Percentiles rank a stretch among this genome's conserved stretches.
Conservation (phyloP, 2,888 invertebrate genomes). For the Pasiphila rectangulata region DNA sequence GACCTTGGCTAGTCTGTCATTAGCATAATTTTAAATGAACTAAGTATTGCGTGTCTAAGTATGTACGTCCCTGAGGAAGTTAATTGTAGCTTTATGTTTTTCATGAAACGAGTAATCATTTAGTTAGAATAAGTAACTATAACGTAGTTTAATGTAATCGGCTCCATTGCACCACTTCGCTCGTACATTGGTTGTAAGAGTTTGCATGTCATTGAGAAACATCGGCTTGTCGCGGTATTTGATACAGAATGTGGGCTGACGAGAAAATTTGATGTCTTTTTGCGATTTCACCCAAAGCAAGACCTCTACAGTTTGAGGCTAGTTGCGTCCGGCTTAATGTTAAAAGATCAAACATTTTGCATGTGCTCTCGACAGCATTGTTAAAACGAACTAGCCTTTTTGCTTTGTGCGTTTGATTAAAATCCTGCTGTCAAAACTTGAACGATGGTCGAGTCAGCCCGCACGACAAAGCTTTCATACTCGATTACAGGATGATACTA, state of each 20-base stretch:
- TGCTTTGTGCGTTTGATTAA: not conserved
- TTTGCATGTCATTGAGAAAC: slow-evolving; percentile 44
- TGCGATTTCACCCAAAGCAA: slow-evolving; percentile 14
- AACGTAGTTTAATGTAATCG: slow-evolving; percentile 51
- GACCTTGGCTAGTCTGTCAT: slow-evolving; percentile 20
- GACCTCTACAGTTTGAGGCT: slow-evolving; percentile 2
- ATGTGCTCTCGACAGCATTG: not conserved
- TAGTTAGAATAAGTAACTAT: slow-evolving; percentile 35
- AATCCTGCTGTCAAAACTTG: slow-evolving; percentile 10
- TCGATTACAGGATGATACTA: slow-evolving; percentile 14
- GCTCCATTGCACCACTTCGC: slow-evolving; percentile 78
- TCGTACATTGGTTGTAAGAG: slow-evolving; percentile 54
- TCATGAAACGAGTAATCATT: slow-evolving; percentile 14
- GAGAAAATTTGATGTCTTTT: slow-evolving; percentile 8
- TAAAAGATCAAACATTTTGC: slow-evolving; percentile 3
- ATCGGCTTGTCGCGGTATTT: slow-evolving; percentile 12
- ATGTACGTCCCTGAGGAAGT: slow-evolving; percentile 8
- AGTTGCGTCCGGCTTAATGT: slow-evolving; percentile 3
- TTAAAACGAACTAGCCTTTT: not conserved
- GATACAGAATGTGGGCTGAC: slow-evolving; percentile 10
- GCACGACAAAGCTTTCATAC: slow-evolving; percentile 11
- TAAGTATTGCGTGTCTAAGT: not conserved
- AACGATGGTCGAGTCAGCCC: slow-evolving; percentile 15
- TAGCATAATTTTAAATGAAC: not conserved
- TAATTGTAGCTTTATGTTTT: slow-evolving; percentile 19